A percentile compares a stretch with the other conserved stretches of the same genome.
phyloP scores from a whole-genome alignment of 2,113 vertebrate genomes.

The Charina bottae region DNA sequence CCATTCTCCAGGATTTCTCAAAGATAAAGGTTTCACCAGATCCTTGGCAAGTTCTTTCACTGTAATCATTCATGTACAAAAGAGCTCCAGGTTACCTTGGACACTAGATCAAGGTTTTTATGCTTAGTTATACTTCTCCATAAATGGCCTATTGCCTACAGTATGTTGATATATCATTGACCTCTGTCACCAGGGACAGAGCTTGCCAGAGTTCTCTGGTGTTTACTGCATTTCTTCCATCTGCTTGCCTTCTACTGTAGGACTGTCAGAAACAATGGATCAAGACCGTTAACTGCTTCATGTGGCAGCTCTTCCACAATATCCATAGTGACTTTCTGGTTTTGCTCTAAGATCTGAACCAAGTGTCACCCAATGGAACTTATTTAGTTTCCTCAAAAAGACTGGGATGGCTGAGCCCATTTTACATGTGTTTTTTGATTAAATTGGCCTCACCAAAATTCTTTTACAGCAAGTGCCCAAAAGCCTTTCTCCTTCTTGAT shows the following conservation, averaged over 20 bases:
- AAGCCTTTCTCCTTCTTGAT: no score
- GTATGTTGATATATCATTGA: background rate
- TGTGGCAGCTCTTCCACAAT: background rate
- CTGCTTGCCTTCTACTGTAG: background rate
- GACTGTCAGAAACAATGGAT: background rate
- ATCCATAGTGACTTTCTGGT: background rate
- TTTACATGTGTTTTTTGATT: background rate
- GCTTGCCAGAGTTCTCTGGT: background rate
- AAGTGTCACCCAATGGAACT: background rate
- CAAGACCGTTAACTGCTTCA: background rate
- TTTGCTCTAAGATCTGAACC: background rate
- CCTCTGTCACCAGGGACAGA: background rate
- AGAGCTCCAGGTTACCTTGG: background rate
- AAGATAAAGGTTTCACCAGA: background rate
- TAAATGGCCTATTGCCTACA: background rate
- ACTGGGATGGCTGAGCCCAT: background rate
- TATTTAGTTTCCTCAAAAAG: background rate
- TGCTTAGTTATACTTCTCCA: background rate
- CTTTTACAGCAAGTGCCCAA: no score
- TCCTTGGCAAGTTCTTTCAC: background rate
- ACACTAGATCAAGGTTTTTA: background rate
- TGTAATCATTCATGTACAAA: background rate
- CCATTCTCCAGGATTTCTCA: background rate
- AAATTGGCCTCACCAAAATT: no score
- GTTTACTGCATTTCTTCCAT: background rate